A percentile compares a stretch with the other conserved stretches of the same genome.
Evolutionary conservation across 2,888 invertebrate species (phyloP).

Genomic region (Apantesis nais): DNA sequence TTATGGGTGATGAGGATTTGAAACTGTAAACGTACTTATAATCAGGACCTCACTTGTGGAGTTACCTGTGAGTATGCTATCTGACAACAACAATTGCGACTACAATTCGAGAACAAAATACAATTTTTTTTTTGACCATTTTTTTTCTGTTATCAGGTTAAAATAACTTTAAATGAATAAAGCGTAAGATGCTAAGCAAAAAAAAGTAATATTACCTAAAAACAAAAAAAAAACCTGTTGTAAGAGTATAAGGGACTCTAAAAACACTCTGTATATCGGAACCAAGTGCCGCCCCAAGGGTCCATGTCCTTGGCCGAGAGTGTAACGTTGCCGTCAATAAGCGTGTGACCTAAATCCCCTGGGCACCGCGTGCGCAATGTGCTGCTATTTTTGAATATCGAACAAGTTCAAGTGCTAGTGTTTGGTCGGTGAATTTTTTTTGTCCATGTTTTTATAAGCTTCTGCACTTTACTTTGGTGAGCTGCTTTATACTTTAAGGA

Average conservation of each 20-base stretch:
- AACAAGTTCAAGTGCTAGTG: slow-evolving; percentile 71
- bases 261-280: slow-evolving; percentile 24
- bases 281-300: slow-evolving; percentile 40
- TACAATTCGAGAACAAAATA: too few relatives aligned
- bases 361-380: slow-evolving; percentile 53
- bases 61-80: too few relatives aligned
- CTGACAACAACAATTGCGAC: too few relatives aligned
- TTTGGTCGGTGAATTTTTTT: slow-evolving; percentile 32
- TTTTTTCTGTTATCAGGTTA: not conserved
- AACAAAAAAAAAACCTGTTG: slow-evolving; percentile 3
- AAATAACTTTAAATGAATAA: not conserved
- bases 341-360: slow-evolving; percentile 79
- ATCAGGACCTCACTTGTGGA: not conserved
- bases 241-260: not conserved
- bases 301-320: slow-evolving; percentile 71
- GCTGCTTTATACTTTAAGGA: slow-evolving; percentile 5
- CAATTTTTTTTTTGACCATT: not conserved
- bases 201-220: not conserved
- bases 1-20: not conserved
- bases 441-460: slow-evolving; percentile 16
- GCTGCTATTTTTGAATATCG: slow-evolving; percentile 74
- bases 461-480: slow-evolving; percentile 12
- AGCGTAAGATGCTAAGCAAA: not conserved
- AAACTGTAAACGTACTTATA: not conserved
- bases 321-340: slow-evolving; percentile 74